Conservation (phyloP, 2,113 vertebrate species). For the Tetrax tetrax region DNA sequence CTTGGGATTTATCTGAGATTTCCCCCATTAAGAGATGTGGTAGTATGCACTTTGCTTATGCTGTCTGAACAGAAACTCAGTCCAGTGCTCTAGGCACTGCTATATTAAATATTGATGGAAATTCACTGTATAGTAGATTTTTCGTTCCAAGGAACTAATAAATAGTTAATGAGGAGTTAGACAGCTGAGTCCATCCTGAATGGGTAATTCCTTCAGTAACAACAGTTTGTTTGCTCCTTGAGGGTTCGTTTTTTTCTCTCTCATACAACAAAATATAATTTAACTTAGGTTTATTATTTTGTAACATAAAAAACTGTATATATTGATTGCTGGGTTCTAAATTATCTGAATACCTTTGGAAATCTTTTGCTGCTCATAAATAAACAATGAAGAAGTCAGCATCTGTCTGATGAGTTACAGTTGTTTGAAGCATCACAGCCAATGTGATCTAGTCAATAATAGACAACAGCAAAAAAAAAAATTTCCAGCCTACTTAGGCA, state of each 20-base stretch:
- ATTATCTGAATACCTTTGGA: conserved; percentile 52
- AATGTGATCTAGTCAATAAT: conserved; percentile 42
- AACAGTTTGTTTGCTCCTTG: conserved; percentile 68
- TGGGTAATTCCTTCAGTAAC: conserved; percentile 75
- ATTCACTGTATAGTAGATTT: conserved; percentile 74
- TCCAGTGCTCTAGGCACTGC: conserved; percentile 66
- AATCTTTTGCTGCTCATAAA: conserved; percentile 62
- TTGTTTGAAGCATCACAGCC: conserved; percentile 29
- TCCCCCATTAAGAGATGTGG: conserved; percentile 32
- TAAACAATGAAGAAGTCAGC: conserved; percentile 57
- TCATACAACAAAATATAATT: conserved; percentile 41
- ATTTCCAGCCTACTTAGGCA: not conserved
- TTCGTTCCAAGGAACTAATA: conserved; percentile 78
- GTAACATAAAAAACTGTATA: too few species aligned
- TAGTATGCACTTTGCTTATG: conserved; percentile 57
- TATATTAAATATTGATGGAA: conserved; percentile 80
- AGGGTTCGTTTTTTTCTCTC: conserved; percentile 44
- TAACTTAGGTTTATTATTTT: conserved; percentile 64
- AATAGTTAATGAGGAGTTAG: conserved; percentile 80
- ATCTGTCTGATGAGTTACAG: conserved; percentile 50
- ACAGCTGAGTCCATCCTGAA: conserved; percentile 66
- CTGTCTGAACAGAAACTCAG: conserved; percentile 68
- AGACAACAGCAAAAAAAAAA: conserved; percentile 16
- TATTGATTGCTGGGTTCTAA: conserved; percentile 60
- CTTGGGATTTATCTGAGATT: conserved; percentile 64